Evolutionary conservation across 2,797 vertebrate species (phyloP), one percentile per base, ranked within the genome.

Genomic region (Smutsia temminckii): DNA sequence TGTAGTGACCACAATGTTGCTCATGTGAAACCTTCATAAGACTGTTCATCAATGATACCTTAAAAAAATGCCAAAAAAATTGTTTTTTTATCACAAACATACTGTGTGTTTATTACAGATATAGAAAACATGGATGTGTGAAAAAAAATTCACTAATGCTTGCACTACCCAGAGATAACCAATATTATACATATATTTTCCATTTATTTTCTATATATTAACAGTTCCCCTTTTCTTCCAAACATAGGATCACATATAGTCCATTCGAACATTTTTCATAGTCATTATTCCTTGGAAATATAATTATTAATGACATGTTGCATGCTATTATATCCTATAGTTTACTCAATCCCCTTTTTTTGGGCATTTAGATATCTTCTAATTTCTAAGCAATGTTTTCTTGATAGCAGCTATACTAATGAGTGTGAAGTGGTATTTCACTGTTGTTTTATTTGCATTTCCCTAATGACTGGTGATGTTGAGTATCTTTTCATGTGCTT

Each of bases 81-180:
- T 93, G 92, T 64, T 51, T 89, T 86, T 16, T 80, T 49, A 89
- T 37, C 46, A 49, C n/a, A 71, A 53, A 84, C 69, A 27, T 7
- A 59, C 29, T 69, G 14, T 29, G 13, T 84, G 57, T 93, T 91
- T 68, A 87, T 68, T 87, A 75, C 9, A 74, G 49, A 75, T 46
- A 84, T 71, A 87, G 77, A 93, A 95, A 93, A 93, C 46, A 93
- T 3, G 53, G 40, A 69, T 74, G 57, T 95, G 57, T 25, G 83
- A 86, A 85, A 95, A 85, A 83, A 88, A 79, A 77, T 34, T 90
- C 61, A 85, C 46, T 57, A 27, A 55, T 87, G 64, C 42, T n/a
- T 81, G 46, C 0, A 85, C 27, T n/a, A 85, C 59, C 34, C 42
- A 78, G 75, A 42, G 57, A 86, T 83, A 95, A 68, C 68, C 16